Evolutionary conservation across 2,797 vertebrate species (phyloP).

Genomic region (Chromobotia macracanthus): DNA sequence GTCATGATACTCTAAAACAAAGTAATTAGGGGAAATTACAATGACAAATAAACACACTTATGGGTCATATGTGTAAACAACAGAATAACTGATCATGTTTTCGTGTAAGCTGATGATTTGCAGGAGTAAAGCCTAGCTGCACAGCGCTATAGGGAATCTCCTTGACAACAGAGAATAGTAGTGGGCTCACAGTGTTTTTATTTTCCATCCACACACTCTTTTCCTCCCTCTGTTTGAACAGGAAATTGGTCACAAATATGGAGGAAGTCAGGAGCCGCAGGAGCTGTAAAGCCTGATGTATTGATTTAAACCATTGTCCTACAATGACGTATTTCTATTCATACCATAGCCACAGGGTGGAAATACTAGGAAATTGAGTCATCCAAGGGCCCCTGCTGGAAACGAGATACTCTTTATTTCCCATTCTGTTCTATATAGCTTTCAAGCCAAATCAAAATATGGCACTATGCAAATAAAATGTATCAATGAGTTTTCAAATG

Average conservation of each 20-base stretch:
- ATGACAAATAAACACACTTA: too few species aligned
- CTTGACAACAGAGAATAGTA: background rate
- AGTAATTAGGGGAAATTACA: too few species aligned
- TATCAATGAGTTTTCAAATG: too few species aligned
- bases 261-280: conserved; percentile 26
- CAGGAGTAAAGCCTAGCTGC: background rate
- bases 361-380: background rate
- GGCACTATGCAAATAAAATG: too few species aligned
- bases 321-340: background rate
- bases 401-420: background rate
- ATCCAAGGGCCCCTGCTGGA: too few species aligned
- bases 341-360: background rate
- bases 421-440: background rate
- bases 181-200: background rate
- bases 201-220: conserved; percentile 14
- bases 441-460: too few species aligned
- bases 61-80: too few species aligned
- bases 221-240: conserved; percentile 19
- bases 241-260: conserved; percentile 29
- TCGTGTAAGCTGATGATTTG: too few species aligned
- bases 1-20: too few species aligned
- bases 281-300: conserved; percentile 6
- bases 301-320: conserved; percentile 36
- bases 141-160: background rate
- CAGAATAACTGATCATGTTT: too few species aligned